Base-by-base conservation (phyloP, 64 coral and sea anemone genomes). In the Pocillopora verrucosa region DNA sequence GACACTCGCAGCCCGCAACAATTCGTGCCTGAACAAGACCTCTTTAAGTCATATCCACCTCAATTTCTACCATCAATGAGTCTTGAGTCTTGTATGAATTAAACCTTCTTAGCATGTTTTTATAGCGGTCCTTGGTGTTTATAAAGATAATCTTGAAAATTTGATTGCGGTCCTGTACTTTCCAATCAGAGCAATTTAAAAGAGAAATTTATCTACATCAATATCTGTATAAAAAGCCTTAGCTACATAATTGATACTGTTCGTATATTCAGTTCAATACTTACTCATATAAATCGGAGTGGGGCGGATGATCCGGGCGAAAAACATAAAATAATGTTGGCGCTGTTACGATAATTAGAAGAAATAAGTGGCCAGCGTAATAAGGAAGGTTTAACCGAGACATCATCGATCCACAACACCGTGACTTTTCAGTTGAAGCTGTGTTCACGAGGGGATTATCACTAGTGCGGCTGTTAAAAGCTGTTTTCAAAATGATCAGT, bases 281-380 rank as follows among this genome's bases (percentile, higher is more conserved):
- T 85, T 68, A 85, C 82, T 72, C 64, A 45, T 85, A 72, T 3
- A 85, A 72, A 38, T 24, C 57, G 37, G 35, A 1, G 17, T 85
- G 63, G 10, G 82, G 25, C 9, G 82, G 82, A 58, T 58, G 82
- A 72, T 85, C 82, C 1, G 82, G 82, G 20, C 56, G 82, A 57
- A 85, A 65, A 45, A 85, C 14, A 63, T 85, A 85, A 26, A 85
- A 85, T 57, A 85, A 57, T 7, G 82, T 85, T 16, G 82, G 82
- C 51, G 72, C 9, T 6, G 64, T 56, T 4, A 85, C 64, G 0
- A 15, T 45, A 11, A 20, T 45, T 56, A 85, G 63, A 72, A 72
- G 35, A 70, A 85, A 36, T 36, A 72, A 70, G 19, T 72, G 64
- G 56, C 38, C 82, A 6, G 57, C 10, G 45, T 72, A 85, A 13